These are phyloP conservation scores for Falco biarmicus DNA, from an alignment of 2,797 vertebrate genomes.

Conservation along the genomic window DNA sequence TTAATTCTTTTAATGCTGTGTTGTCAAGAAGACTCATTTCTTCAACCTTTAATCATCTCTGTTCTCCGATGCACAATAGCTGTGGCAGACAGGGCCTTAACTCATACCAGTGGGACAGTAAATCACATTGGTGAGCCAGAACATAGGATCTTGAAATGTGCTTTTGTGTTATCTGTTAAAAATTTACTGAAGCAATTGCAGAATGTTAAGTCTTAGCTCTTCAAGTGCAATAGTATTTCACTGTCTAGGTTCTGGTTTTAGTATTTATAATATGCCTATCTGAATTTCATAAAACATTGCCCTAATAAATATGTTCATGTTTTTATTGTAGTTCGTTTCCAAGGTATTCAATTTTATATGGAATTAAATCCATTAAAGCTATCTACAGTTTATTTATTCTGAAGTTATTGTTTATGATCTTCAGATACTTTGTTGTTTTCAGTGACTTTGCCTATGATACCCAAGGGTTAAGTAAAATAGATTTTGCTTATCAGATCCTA, in stretches of 20 bases:
- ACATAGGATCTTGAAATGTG: not conserved
- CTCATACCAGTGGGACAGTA: not conserved
- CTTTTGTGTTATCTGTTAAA: not conserved
- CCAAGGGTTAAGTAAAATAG: not conserved
- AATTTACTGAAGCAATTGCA: not conserved
- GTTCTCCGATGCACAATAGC: not conserved
- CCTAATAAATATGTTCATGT: slow-evolving; percentile 25
- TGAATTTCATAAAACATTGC: not conserved
- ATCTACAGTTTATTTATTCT: slow-evolving; percentile 33
- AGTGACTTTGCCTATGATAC: not conserved
- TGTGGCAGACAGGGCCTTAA: not conserved
- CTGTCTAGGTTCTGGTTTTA: not conserved
- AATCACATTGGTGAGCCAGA: not conserved
- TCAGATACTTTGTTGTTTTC: slow-evolving; percentile 31
- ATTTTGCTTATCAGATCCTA: not conserved
- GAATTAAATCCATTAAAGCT: slow-evolving; percentile 55
- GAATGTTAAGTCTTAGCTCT: not conserved
- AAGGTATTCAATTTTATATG: slow-evolving; percentile 37
- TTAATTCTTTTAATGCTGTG: slow-evolving; percentile 4
- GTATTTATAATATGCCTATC: not conserved
- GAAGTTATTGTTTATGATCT: not conserved
- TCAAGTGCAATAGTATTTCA: not conserved
- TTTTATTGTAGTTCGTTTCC: slow-evolving; percentile 49
- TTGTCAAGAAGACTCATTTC: slow-evolving; percentile 5
- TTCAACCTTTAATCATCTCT: not conserved